These are phyloP conservation scores for Tangara arthus DNA, from an alignment of 2,797 vertebrate species.

Conservation along the genomic window DNA sequence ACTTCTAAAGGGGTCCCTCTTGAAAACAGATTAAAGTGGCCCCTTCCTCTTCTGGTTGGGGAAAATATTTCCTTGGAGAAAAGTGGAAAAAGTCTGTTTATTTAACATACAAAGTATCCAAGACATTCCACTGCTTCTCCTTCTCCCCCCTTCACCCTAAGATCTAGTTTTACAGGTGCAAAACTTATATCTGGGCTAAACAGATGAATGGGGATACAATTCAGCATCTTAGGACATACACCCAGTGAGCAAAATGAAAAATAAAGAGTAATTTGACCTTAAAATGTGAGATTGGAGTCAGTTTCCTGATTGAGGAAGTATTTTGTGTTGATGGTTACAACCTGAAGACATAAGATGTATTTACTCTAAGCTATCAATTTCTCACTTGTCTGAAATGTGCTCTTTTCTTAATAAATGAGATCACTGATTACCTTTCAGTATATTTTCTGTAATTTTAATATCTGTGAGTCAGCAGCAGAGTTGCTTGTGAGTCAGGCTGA, in stretches of 20 bases:
- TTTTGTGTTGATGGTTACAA: neutral
- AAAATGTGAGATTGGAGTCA: neutral
- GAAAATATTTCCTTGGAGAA: neutral
- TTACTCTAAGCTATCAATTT: neutral
- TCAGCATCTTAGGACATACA: neutral
- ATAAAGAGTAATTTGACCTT: neutral
- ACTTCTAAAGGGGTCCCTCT: neutral
- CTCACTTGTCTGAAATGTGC: neutral
- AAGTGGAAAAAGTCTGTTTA: neutral
- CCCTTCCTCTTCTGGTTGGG: neutral
- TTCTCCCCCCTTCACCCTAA: neutral
- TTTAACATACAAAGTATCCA: neutral
- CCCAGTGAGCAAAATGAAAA: neutral
- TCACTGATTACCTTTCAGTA: neutral
- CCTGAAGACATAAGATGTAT: neutral
- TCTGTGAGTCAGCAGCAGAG: neutral
- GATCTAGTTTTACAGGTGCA: neutral
- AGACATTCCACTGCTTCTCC: neutral
- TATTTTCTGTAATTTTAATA: neutral
- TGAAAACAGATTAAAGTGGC: neutral
- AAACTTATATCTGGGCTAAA: neutral
- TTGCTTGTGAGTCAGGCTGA: neutral
- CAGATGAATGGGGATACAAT: neutral
- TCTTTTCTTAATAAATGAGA: neutral
- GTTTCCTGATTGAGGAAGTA: neutral